A percentile compares a stretch with the other conserved stretches of the same genome.
Evolutionary conservation across 2,113 vertebrate species (phyloP).

Genomic region (Columba livia): DNA sequence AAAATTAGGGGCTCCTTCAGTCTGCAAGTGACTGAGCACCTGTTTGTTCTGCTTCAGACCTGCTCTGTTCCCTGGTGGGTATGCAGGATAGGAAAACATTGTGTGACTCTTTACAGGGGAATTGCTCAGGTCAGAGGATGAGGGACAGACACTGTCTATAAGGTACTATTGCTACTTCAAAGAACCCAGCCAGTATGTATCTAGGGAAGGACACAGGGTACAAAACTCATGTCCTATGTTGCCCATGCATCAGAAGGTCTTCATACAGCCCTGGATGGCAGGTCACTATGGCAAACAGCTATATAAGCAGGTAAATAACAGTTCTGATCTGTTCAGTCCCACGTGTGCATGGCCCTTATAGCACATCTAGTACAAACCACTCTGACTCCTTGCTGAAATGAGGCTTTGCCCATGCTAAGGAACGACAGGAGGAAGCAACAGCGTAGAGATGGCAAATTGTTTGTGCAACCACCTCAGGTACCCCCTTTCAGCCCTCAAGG

Average conservation of each 20-base stretch:
- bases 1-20: neutral
- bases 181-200: neutral
- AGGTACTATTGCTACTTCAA: neutral
- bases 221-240: neutral
- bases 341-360: rapidly evolving
- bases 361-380: neutral
- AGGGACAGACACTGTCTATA: neutral
- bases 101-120: neutral
- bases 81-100: neutral
- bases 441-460: neutral
- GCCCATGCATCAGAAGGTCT: rapidly evolving
- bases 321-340: neutral
- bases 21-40: neutral
- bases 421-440: neutral
- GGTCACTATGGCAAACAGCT: neutral
- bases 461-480: neutral
- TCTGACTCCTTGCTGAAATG: neutral
- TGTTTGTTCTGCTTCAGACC: neutral
- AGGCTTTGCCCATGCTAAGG: neutral
- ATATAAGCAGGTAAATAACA: rapidly evolving
- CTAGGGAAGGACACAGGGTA: rapidly evolving
- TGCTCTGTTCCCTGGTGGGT: neutral
- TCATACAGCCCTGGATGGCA: neutral
- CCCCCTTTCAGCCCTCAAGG: neutral
- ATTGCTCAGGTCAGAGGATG: neutral